Percentiles rank a stretch among this genome's conserved stretches.
Conservation (phyloP, 2,888 invertebrate genomes). For the Platerodrilus igneus region DNA sequence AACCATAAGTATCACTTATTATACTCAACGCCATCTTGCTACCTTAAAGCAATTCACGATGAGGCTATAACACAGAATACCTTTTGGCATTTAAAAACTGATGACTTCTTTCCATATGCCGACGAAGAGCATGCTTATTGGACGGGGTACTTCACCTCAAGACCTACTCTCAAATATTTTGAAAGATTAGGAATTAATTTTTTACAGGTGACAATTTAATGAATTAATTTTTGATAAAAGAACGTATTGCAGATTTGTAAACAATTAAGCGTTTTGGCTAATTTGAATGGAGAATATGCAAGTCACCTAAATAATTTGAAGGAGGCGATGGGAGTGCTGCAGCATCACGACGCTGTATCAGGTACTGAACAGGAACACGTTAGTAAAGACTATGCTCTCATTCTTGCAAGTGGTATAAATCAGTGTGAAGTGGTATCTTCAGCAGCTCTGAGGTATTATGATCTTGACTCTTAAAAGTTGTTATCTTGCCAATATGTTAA, state of each 20-base stretch:
- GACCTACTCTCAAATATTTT: slow-evolving; percentile 54
- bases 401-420: slow-evolving; percentile 61
- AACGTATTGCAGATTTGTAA: slow-evolving; percentile 57
- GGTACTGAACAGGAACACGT: slow-evolving; percentile 82
- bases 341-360: slow-evolving; percentile 87
- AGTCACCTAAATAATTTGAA: slow-evolving; percentile 51
- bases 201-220: slow-evolving; percentile 47
- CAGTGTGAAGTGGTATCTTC: slow-evolving; percentile 51
- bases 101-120: slow-evolving; percentile 65
- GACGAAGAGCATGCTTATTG: slow-evolving; percentile 62
- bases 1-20: slow-evolving; percentile 59
- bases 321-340: slow-evolving; percentile 73
- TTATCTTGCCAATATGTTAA: too few species aligned
- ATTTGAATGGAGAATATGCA: slow-evolving; percentile 51
- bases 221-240: slow-evolving; percentile 5
- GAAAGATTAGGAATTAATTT: slow-evolving; percentile 51
- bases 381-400: slow-evolving; percentile 76
- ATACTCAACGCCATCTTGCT: slow-evolving; percentile 79
- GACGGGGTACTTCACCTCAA: slow-evolving; percentile 65
- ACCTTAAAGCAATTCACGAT: slow-evolving; percentile 62
- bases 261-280: slow-evolving; percentile 58
- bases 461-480: too few species aligned
- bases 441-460: slow-evolving; percentile 2
- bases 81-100: slow-evolving; percentile 47
- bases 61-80: slow-evolving; percentile 38